Evolutionary conservation across 2,888 invertebrate species (phyloP), one percentile per base, ranked within the genome.

Genomic region (Catocala nupta): DNA sequence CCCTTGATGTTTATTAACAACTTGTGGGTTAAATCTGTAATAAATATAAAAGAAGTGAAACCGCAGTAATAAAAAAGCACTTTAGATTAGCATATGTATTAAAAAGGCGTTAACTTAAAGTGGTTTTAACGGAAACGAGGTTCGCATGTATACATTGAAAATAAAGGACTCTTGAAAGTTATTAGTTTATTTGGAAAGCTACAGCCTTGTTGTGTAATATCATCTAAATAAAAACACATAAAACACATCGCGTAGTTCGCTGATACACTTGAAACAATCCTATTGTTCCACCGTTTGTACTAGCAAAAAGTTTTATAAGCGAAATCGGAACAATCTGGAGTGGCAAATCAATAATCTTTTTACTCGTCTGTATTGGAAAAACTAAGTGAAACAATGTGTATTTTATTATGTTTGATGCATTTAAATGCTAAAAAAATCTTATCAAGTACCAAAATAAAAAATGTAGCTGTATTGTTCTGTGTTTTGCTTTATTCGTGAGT

Each of bases 1-100:
- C 55, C 59, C 65, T 69, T 71, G 66, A 77, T 77, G 72, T 77
- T 77, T 73, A 77, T 76, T 80, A 75, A 72, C 77, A 73, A 77
- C 73, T 75, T 73, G 74, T 75, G 64, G 78, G 71, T 78, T 70
- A 69, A 68, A 71, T 72, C 68, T 65, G 69, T 55, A 59, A 74
- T 70, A 76, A 73, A 76, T 76, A 59, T 62, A 65, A 71, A 71
- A 70, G 63, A 78, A 68, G 65, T 53, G 59, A 64, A 73, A 71
- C 58, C 55, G 61, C 33, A 54, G 62, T 58, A 67, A 67, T 77
- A 69, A 78, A 72, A 77, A 69, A 47, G 66, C 62, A 71, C 64
- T 68, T 64, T 51, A 65, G 51, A 72, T 72, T 75, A 75, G 59
- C 73, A 67, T 54, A 55, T 68, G 73, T 66, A 68, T 68, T 75